phyloP scores from a whole-genome alignment of 1,140 invertebrate genomes.

The Lepidotrigona ventralis region DNA sequence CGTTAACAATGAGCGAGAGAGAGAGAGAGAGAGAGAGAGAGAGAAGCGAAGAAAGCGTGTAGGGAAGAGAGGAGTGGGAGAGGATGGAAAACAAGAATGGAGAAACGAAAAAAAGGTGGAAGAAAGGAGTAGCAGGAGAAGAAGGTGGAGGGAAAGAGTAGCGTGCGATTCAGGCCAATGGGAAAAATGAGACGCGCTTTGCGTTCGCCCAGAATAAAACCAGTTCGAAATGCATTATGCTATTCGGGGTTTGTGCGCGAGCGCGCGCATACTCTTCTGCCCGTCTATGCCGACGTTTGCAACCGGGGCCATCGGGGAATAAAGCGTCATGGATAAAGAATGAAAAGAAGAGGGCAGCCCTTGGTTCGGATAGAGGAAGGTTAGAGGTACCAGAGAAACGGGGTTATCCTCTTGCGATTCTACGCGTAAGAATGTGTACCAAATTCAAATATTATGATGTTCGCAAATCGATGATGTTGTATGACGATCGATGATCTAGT shows the following conservation, averaged over 20 bases:
- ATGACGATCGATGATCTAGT: background rate
- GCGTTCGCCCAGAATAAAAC: constrained; percentile 62
- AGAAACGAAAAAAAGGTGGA: constrained; percentile 41
- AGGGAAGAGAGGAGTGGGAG: constrained; percentile 12
- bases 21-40: constrained; percentile 33
- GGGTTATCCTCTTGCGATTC: background rate
- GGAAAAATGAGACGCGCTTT: constrained; percentile 65
- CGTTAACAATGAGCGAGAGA: constrained; percentile 37
- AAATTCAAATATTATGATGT: too few relatives aligned
- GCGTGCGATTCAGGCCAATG: constrained; percentile 62
- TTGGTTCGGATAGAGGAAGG: constrained; percentile 49
- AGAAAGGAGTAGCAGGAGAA: constrained; percentile 8
- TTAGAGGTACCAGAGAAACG: constrained; percentile 15
- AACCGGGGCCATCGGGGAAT: constrained; percentile 64
- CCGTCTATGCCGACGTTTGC: constrained; percentile 32
- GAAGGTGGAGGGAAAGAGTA: constrained; percentile 45
- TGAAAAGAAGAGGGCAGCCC: constrained; percentile 60
- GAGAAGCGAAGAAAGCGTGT: constrained; percentile 23
- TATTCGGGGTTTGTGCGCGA: constrained; percentile 39
- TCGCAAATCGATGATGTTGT: background rate
- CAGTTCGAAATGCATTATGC: constrained; percentile 72
- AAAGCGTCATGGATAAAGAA: constrained; percentile 70
- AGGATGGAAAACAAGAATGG: constrained; percentile 35
- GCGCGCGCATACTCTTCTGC: constrained; percentile 27
- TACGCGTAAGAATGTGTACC: too few relatives aligned